phyloP scores from a whole-genome alignment of 2,113 vertebrate genomes.

The Stigmatopora argus region DNA sequence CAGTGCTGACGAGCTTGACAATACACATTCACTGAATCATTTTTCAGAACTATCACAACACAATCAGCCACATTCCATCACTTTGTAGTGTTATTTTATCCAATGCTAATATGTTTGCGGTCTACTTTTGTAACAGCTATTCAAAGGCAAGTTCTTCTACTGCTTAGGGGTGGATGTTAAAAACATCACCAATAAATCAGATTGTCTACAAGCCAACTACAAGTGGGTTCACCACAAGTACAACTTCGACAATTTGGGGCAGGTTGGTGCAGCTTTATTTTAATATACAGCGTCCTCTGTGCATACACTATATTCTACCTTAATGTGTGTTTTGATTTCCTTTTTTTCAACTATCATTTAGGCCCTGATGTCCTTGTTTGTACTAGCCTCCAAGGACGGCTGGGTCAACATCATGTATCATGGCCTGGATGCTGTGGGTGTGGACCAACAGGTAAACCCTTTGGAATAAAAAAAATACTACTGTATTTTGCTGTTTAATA shows the following conservation, averaged over 20 bases:
- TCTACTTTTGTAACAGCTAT: conserved; percentile 75
- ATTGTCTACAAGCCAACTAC: conserved; percentile 89
- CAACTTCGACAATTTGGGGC: conserved; percentile 97
- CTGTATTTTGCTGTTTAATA: not conserved
- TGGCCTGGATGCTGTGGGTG: conserved; percentile 88
- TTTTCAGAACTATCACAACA: not conserved
- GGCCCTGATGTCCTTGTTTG: conserved; percentile 98
- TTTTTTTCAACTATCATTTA: conserved; percentile 34
- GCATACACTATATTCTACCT: not conserved
- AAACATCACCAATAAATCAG: conserved; percentile 95
- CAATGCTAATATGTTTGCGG: conserved; percentile 15
- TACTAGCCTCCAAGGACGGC: conserved; percentile 95
- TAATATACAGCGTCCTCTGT: too few relatives aligned
- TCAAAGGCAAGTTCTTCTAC: conserved; percentile 98
- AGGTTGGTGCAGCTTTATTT: conserved; percentile 67
- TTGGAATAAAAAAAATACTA: not conserved
- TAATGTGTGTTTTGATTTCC: not conserved
- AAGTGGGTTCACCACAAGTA: conserved; percentile 99
- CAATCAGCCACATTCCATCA: conserved; percentile 30
- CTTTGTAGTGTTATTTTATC: conserved; percentile 2
- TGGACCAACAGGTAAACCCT: conserved; percentile 84
- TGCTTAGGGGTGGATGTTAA: conserved; percentile 88
- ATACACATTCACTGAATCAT: not conserved
- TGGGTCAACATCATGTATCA: conserved; percentile 99
- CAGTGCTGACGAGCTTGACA: not conserved